Percentiles rank a stretch among this genome's conserved stretches.
These are phyloP conservation scores for Grus americana DNA, from an alignment of 2,113 vertebrate species.

Conservation along the genomic window DNA sequence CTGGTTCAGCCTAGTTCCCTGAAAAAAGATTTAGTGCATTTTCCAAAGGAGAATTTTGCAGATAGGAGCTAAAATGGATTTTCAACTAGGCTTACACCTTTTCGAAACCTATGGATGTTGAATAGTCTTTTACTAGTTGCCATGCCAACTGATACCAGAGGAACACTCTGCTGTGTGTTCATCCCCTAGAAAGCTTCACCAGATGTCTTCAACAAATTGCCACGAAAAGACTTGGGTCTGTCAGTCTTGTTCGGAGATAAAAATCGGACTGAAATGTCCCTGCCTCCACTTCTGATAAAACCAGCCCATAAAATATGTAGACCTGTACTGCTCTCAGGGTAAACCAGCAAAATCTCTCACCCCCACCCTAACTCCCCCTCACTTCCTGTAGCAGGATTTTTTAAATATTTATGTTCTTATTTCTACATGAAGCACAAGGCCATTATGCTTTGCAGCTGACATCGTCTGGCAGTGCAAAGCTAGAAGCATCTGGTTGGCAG, in stretches of 20 bases:
- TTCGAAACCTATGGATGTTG: conserved; percentile 90
- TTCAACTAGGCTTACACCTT: conserved; percentile 95
- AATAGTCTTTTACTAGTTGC: conserved; percentile 97
- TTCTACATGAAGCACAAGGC: conserved; percentile 84
- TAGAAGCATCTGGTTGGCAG: conserved; percentile 87
- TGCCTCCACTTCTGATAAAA: conserved; percentile 79
- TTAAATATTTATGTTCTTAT: conserved; percentile 93
- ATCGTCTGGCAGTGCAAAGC: conserved; percentile 76
- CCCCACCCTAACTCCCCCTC: conserved; percentile 45
- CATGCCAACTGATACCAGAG: conserved; percentile 96
- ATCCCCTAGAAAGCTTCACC: conserved; percentile 93
- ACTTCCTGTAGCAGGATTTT: conserved; percentile 81
- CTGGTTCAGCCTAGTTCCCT: conserved; percentile 62
- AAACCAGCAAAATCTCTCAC: conserved; percentile 75
- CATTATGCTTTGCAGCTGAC: conserved; percentile 88
- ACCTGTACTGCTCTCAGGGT: conserved; percentile 65
- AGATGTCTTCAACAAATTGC: conserved; percentile 99
- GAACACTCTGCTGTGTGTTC: conserved; percentile 88
- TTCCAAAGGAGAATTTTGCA: conserved; percentile 79
- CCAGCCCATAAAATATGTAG: conserved; percentile 82
- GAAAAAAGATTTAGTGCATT: conserved; percentile 74
- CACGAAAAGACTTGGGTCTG: conserved; percentile 92
- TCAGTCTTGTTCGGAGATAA: conserved; percentile 92
- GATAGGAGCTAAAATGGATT: conserved; percentile 97
- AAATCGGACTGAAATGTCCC: conserved; percentile 86